Conservation (phyloP, 2,888 invertebrate genomes). For the Eubasilissa splendida region DNA sequence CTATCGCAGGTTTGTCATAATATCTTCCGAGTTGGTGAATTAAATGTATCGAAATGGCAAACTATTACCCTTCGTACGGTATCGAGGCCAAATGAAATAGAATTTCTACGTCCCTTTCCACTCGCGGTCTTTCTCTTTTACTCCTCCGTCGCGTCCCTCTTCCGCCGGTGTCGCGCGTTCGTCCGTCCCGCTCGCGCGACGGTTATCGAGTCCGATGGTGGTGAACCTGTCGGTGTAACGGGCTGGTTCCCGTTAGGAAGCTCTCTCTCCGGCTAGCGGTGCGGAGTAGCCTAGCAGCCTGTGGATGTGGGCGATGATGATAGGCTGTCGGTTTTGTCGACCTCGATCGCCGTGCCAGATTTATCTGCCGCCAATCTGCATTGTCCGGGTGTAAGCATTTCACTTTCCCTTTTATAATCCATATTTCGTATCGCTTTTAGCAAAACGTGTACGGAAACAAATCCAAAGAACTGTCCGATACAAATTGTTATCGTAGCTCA, state of each 20-base stretch:
- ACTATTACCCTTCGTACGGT: slow-evolving; percentile 40
- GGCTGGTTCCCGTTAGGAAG: slow-evolving; percentile 54
- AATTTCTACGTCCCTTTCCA: slow-evolving; percentile 43
- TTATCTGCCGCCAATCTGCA: slow-evolving; percentile 32
- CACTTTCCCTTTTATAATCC: slow-evolving; percentile 42
- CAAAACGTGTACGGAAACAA: too few species aligned
- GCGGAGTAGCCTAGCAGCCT: neutral
- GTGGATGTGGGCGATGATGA: neutral
- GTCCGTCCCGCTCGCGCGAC: neutral
- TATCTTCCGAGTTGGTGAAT: neutral
- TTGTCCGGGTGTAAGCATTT: slow-evolving; percentile 36
- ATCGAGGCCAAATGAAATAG: slow-evolving; percentile 51
- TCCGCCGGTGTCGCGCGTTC: neutral
- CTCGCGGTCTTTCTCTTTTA: slow-evolving; percentile 20
- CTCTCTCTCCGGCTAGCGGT: slow-evolving; percentile 5
- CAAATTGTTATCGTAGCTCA: too few species aligned
- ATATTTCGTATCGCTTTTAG: neutral
- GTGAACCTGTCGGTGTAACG: slow-evolving; percentile 53
- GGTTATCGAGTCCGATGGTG: slow-evolving; percentile 10
- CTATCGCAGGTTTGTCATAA: neutral
- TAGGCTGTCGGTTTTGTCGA: slow-evolving; percentile 28
- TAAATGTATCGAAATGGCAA: slow-evolving; percentile 23
- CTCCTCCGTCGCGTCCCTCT: slow-evolving; percentile 19
- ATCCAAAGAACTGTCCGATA: too few species aligned
- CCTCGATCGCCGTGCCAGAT: slow-evolving; percentile 36